phyloP scores from a whole-genome alignment of 2,797 vertebrate species.

The Myotis findleyi region DNA sequence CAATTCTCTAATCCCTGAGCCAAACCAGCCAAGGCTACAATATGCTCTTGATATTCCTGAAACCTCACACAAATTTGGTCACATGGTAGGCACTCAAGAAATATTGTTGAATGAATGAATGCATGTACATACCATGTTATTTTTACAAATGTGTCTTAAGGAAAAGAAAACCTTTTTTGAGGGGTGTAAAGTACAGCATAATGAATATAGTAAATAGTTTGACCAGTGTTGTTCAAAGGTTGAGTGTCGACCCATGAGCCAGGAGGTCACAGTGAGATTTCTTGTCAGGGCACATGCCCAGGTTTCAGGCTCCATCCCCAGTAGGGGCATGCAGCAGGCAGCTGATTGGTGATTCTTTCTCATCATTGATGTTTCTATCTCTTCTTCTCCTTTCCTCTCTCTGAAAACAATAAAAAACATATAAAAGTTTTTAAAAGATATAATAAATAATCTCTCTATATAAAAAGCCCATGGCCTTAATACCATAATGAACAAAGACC shows the following conservation, averaged over 20 bases:
- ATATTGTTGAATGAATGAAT: neutral
- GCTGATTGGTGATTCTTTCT: no score
- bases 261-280: no score
- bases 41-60: neutral
- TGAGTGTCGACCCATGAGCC: no score
- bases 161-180: neutral
- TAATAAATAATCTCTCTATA: neutral
- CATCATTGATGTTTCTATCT: no score
- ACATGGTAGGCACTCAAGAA: neutral
- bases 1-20: no score
- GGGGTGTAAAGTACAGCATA: neutral
- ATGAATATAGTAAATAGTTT: neutral
- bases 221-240: no score
- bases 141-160: neutral
- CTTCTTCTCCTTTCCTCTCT: no score
- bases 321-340: no score
- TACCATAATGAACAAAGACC: no score
- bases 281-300: no score
- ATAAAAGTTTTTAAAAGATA: neutral
- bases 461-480: neutral
- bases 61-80: neutral
- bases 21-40: neutral
- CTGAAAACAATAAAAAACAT: no score
- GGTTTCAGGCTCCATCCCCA: no score
- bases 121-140: neutral